Evolutionary conservation across 2,888 invertebrate species (phyloP).

Genomic region (Carabus problematicus): DNA sequence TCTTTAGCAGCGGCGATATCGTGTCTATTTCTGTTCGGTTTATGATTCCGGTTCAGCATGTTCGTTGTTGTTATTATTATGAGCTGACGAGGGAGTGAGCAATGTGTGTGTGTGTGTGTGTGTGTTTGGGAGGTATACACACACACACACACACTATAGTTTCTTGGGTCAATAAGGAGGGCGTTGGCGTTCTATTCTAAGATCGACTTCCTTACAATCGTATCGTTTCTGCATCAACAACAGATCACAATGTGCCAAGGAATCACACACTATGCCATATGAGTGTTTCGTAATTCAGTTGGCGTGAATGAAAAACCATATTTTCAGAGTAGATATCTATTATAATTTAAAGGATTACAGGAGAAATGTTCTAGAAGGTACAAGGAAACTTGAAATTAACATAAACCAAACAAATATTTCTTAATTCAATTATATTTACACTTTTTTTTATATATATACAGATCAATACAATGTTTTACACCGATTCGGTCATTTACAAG

Average conservation of each 20-base stretch:
- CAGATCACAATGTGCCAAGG: slow-evolving; percentile 15
- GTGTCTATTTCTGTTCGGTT: slow-evolving; percentile 24
- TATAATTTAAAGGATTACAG: not conserved
- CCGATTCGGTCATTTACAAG: slow-evolving; percentile 42
- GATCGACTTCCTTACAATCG: slow-evolving; percentile 32
- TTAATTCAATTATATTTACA: slow-evolving; percentile 40
- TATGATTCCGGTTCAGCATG: slow-evolving; percentile 5
- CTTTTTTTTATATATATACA: slow-evolving; percentile 41
- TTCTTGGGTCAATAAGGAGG: slow-evolving; percentile 33
- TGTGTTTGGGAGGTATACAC: too few species aligned
- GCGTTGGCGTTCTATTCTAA: slow-evolving; percentile 37
- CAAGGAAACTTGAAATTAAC: not conserved
- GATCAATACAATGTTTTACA: slow-evolving; percentile 43
- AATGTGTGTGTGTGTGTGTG: slow-evolving; percentile 1
- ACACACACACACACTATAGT: not conserved
- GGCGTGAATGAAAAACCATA: too few species aligned
- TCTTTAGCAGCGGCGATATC: slow-evolving; percentile 9
- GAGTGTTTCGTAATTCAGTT: too few species aligned
- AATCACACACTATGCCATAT: not conserved
- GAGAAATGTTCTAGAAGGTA: too few species aligned
- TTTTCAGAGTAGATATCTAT: too few species aligned
- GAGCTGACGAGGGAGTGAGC: slow-evolving; percentile 6
- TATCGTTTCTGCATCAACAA: not conserved
- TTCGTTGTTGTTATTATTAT: not conserved
- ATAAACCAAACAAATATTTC: slow-evolving; percentile 14